Conservation (phyloP, 2,113 vertebrate species). For the Seriola quinqueradiata region DNA sequence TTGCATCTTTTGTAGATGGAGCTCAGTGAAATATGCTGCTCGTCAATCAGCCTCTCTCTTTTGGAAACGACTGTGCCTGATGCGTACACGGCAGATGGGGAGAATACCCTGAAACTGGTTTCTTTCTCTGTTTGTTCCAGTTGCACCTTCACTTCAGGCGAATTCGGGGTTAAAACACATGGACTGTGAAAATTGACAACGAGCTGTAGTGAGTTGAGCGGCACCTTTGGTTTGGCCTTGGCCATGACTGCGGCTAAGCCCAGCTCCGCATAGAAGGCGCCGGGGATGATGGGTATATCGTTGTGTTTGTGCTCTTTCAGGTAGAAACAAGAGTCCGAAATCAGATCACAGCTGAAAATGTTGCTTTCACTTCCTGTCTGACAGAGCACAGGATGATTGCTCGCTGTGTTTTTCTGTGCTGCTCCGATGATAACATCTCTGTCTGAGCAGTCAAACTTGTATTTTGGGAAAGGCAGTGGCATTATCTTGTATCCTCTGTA, state of each 20-base stretch:
- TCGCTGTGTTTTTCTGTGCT: conserved; percentile 65
- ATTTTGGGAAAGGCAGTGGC: conserved; percentile 83
- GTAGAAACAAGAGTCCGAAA: conserved; percentile 74
- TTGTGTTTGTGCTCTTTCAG: conserved; percentile 87
- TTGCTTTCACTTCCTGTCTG: conserved; percentile 68
- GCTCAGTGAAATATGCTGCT: conserved; percentile 80
- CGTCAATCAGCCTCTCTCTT: conserved; percentile 72
- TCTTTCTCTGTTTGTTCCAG: conserved; percentile 66
- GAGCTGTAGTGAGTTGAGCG: conserved; percentile 82
- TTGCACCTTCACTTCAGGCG: conserved; percentile 83
- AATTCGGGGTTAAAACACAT: conserved; percentile 80
- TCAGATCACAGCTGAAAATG: conserved; percentile 82
- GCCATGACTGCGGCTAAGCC: conserved; percentile 84
- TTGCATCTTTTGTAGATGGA: conserved; percentile 84
- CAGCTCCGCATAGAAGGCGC: conserved; percentile 87
- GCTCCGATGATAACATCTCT: conserved; percentile 71
- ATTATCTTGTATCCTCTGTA: conserved; percentile 79
- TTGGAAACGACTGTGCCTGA: conserved; percentile 81
- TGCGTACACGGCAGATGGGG: conserved; percentile 82
- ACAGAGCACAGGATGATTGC: conserved; percentile 83
- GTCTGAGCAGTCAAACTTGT: conserved; percentile 86
- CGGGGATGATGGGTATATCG: conserved; percentile 84
- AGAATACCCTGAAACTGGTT: conserved; percentile 83
- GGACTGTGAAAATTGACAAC: conserved; percentile 85
- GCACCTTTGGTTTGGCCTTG: conserved; percentile 81